phyloP scores from a whole-genome alignment of 2,797 vertebrate genomes.

The Catamblyrhynchus diadema region DNA sequence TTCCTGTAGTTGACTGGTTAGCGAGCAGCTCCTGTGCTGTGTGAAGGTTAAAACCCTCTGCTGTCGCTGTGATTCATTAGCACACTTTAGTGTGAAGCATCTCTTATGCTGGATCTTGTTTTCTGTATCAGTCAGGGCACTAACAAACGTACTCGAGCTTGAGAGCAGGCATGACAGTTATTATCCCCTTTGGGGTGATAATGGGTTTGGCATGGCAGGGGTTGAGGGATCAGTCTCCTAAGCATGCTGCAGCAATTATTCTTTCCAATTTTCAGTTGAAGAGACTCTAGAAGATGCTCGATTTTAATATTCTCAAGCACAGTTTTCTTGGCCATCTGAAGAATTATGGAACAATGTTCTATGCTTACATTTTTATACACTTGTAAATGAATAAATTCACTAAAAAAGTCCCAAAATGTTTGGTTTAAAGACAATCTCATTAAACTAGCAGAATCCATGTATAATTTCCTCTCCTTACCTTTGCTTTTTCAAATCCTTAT shows the following conservation, averaged over 20 bases:
- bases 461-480: not conserved
- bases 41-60: conserved; percentile 25
- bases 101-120: conserved; percentile 38
- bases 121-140: conserved; percentile 34
- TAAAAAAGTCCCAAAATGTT: not conserved
- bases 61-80: conserved; percentile 53
- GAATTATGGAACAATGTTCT: not conserved
- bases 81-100: conserved; percentile 41
- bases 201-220: conserved; percentile 57
- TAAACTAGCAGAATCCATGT: not conserved
- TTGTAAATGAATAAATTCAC: not conserved
- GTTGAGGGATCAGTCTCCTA: conserved; percentile 56
- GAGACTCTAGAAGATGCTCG: not conserved
- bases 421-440: not conserved
- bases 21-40: not conserved
- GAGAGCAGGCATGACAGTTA: conserved; percentile 61
- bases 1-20: not conserved
- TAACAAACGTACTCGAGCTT: conserved; percentile 36
- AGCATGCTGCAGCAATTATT: conserved; percentile 50
- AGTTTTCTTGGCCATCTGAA: not conserved
- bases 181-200: conserved; percentile 66
- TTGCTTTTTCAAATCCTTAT: not conserved
- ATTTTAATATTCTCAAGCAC: not conserved
- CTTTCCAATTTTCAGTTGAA: conserved; percentile 1
- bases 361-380: not conserved